phyloP scores from a whole-genome alignment of 1,140 invertebrate species.

The Sinonovacula constricta region DNA sequence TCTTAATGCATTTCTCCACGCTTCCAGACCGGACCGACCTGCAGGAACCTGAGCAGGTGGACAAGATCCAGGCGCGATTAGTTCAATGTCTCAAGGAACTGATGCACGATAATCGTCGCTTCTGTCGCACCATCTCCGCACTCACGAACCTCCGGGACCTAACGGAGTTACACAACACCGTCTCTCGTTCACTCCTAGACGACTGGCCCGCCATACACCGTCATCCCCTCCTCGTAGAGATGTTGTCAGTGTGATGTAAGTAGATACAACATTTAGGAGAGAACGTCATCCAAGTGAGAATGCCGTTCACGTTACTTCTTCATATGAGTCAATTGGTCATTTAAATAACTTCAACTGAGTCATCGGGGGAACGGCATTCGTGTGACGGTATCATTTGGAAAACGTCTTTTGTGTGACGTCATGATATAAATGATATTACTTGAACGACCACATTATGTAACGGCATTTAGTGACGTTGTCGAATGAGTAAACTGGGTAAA shows the following conservation, averaged over 20 bases:
- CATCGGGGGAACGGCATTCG: too few species aligned
- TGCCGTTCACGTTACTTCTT: too few species aligned
- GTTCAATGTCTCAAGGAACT: constrained; percentile 45
- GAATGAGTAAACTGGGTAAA: too few species aligned
- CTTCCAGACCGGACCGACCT: constrained; percentile 58
- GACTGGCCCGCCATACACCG: constrained; percentile 29
- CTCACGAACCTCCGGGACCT: constrained; percentile 34
- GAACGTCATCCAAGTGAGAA: too few species aligned
- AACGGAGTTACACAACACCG: constrained; percentile 37
- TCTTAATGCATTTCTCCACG: background rate
- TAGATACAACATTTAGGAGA: too few species aligned
- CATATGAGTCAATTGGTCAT: too few species aligned
- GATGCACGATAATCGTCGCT: constrained; percentile 5
- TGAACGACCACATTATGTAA: too few species aligned
- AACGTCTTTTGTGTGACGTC: too few species aligned
- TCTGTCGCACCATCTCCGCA: constrained; percentile 37
- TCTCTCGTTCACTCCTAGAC: background rate
- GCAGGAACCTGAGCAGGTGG: constrained; percentile 55
- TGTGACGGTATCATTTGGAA: too few species aligned
- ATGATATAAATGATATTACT: too few species aligned
- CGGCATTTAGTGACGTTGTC: too few species aligned
- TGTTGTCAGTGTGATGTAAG: constrained; percentile 40
- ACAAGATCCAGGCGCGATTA: constrained; percentile 56
- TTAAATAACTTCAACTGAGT: too few species aligned
- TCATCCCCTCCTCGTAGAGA: constrained; percentile 23